Base-by-base conservation (phyloP, 53 echinoderm and acorn worm species). In the Crossaster papposus region DNA sequence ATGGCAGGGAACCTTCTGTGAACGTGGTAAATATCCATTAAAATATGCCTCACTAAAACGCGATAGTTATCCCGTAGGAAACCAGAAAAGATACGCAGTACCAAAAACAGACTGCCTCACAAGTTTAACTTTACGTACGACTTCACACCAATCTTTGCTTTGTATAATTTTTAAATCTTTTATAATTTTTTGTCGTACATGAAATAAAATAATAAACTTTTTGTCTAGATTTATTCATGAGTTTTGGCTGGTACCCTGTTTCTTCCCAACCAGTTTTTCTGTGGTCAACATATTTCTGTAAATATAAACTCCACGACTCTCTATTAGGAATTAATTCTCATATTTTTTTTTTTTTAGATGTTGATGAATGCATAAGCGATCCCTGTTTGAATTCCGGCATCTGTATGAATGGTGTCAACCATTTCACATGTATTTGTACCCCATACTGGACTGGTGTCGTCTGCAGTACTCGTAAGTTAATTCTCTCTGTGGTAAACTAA, bases 341-440 rank as follows among this genome's bases (percentile, higher is more conserved):
- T 58, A 14, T 58, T 4, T 58, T 15, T 58, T 14, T 58, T 68
- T 68, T 23, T 68, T 10, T 51, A 91, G 91, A 91, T 68, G 83
- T 91, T 23, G 64, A 91, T 65, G 91, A 91, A 85, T 91, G 91
- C 58, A 10, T 14, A 22, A 86, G 78, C 70, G 65, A 37, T 52
- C 91, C 91, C 17, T 91, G 91, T 91, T 65, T 77, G 30, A 91
- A 91, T 53, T 74, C 51, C 2, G 91, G 85, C 14, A 13, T 79
- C 31, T 91, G 91, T 70, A 44, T 77, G 32, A 65, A 91, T 65
- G 84, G 70, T 0, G 7, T 71, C 72, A 91, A 88, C 50, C 38
- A 78, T 1, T 94, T 79, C 82, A 82, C 65, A 30, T 94, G 94
- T 85, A 83, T 80, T 36, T 94, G 94, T 64, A 51, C 62, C 20